These are phyloP conservation scores for Rhimphoctona megacephalus DNA, from an alignment of 2,888 invertebrate genomes.

Conservation along the genomic window DNA sequence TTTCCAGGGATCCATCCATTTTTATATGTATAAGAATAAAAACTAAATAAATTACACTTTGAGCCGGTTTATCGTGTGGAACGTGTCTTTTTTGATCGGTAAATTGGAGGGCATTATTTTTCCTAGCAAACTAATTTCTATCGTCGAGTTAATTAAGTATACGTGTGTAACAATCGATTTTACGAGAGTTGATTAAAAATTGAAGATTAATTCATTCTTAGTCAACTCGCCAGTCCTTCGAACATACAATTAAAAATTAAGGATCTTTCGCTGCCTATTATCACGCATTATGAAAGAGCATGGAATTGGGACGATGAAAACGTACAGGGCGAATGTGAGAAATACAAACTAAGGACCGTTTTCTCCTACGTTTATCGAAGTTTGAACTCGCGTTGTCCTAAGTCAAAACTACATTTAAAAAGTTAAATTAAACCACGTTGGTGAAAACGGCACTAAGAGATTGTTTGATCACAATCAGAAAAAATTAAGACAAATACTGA, in stretches of 20 bases:
- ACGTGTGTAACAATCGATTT: not conserved
- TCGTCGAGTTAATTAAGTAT: slow-evolving; percentile 15
- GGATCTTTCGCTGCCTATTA: too few relatives aligned
- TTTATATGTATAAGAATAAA: not conserved
- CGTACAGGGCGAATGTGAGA: not conserved
- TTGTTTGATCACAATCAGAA: not conserved
- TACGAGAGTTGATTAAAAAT: not conserved
- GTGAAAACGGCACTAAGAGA: not conserved
- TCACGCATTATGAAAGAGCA: not conserved
- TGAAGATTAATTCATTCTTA: not conserved
- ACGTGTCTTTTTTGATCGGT: not conserved
- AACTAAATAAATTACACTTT: not conserved
- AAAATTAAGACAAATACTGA: slow-evolving; percentile 16
- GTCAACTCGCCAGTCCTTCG: not conserved
- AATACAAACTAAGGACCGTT: not conserved
- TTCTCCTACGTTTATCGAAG: not conserved
- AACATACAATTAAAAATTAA: too few relatives aligned
- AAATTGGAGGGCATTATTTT: slow-evolving; percentile 8
- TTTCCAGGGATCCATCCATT: not conserved
- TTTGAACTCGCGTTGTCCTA: not conserved
- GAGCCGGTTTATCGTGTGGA: slow-evolving; percentile 11
- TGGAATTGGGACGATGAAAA: not conserved
- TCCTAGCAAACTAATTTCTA: not conserved
- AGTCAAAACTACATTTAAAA: not conserved
- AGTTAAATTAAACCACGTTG: not conserved